Conservation (phyloP, 2,888 invertebrate species). For the Ornithoptera priamus region DNA sequence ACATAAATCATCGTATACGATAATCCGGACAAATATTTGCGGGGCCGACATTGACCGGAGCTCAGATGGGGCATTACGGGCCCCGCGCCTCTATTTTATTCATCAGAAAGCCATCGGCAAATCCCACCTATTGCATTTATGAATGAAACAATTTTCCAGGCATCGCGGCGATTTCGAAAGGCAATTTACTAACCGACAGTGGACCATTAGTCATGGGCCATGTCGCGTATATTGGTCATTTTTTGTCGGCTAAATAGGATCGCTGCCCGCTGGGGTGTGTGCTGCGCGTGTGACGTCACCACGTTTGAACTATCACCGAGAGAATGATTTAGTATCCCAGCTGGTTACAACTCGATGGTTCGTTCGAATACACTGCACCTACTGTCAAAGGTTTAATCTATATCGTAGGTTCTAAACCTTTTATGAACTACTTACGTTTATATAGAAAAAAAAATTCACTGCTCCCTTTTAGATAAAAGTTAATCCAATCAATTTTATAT, state of each 20-base stretch:
- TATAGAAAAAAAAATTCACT: no score
- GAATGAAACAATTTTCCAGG: slow-evolving; percentile 78
- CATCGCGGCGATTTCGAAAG: slow-evolving; percentile 66
- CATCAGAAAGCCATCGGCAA: slow-evolving; percentile 65
- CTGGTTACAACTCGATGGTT: background rate
- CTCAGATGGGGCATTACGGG: slow-evolving; percentile 57
- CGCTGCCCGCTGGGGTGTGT: slow-evolving; percentile 55
- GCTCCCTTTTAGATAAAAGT: no score
- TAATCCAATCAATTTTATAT: no score
- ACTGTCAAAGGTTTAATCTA: no score
- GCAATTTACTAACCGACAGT: slow-evolving; percentile 71
- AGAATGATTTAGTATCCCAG: background rate
- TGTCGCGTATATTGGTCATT: slow-evolving; percentile 68
- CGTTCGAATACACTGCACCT: no score
- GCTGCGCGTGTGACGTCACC: slow-evolving; percentile 41
- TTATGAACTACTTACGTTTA: no score
- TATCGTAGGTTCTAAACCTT: no score
- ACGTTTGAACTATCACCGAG: slow-evolving; percentile 30
- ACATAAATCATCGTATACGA: slow-evolving; percentile 31
- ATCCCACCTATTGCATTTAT: slow-evolving; percentile 70
- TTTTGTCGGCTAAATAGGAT: slow-evolving; percentile 60
- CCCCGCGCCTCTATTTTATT: slow-evolving; percentile 62
- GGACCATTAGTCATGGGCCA: slow-evolving; percentile 72
- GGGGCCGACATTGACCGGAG: slow-evolving; percentile 44
- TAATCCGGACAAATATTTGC: slow-evolving; percentile 54